Evolutionary conservation across 2,888 invertebrate genomes (phyloP).

Genomic region (Oxystoma pomonae): DNA sequence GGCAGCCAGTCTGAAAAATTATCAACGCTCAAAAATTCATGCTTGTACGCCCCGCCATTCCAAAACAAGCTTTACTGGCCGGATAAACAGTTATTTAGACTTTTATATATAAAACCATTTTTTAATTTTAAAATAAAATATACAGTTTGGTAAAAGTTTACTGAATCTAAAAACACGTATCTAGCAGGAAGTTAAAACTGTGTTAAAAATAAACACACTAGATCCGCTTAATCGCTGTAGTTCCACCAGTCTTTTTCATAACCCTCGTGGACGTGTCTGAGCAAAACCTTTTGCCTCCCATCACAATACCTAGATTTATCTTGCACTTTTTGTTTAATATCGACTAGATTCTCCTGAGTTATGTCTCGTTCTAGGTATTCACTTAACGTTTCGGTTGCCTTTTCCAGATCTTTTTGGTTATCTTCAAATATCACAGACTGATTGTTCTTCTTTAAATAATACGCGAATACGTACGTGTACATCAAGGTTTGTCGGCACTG

Average conservation of each 20-base stretch:
- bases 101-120: too few relatives aligned
- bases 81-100: too few relatives aligned
- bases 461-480: constrained; percentile 99
- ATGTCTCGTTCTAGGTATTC: constrained; percentile 98
- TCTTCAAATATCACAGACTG: constrained; percentile 99
- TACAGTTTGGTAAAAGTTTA: too few relatives aligned
- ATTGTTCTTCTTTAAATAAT: constrained; percentile 96
- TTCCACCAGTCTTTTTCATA: constrained; percentile 99
- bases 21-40: too few relatives aligned
- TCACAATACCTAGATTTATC: constrained; percentile 99
- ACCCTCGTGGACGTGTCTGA: constrained; percentile 98
- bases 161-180: too few relatives aligned
- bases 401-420: constrained; percentile 97
- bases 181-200: too few relatives aligned
- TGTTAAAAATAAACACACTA: too few relatives aligned
- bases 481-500: constrained; percentile 96
- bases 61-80: too few relatives aligned
- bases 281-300: constrained; percentile 87
- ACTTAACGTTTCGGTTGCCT: constrained; percentile 96
- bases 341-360: constrained; percentile 93
- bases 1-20: too few relatives aligned
- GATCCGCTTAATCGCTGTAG: constrained; percentile 80
- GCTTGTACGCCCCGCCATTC: too few relatives aligned
- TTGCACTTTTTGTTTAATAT: constrained; percentile 98
- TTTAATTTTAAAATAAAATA: too few relatives aligned